These are phyloP conservation scores for Drosophila ezoana DNA, from an alignment of 2,888 invertebrate species.

Conservation along the genomic window DNA sequence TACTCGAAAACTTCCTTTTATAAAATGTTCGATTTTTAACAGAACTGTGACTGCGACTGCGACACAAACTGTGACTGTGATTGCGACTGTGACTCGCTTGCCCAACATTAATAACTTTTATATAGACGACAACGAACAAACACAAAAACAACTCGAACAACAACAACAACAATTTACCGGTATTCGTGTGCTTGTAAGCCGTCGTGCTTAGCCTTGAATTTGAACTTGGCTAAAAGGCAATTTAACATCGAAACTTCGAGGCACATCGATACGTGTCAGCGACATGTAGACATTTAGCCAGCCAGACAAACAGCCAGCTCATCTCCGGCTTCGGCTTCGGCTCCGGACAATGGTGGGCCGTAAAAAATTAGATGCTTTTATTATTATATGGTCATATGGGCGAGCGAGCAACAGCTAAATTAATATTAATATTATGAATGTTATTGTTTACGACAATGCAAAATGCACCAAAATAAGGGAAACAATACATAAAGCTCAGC, in stretches of 20 bases:
- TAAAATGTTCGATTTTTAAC: conserved; percentile 24
- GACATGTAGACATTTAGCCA: conserved; percentile 29
- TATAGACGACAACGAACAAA: conserved; percentile 16
- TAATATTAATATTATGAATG: conserved; percentile 20
- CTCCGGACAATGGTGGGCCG: conserved; percentile 49
- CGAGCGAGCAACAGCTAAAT: conserved; percentile 3
- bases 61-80: not conserved
- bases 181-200: conserved; percentile 46
- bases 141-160: conserved; percentile 22
- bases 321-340: conserved; percentile 15
- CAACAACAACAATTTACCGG: conserved; percentile 45
- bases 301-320: conserved; percentile 32
- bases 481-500: conserved; percentile 19
- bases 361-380: conserved; percentile 45
- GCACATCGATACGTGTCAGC: conserved; percentile 31
- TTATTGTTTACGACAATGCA: conserved; percentile 28
- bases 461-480: conserved; percentile 45
- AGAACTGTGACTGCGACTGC: not conserved
- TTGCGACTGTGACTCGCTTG: conserved; percentile 23
- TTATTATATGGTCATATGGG: conserved; percentile 18
- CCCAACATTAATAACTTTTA: conserved; percentile 47
- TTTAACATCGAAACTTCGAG: conserved; percentile 44
- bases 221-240: conserved; percentile 74
- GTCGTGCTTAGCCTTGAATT: conserved; percentile 75
- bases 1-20: conserved; percentile 30